Conservation (phyloP, 2,797 vertebrate genomes). For the Tinamus major region DNA sequence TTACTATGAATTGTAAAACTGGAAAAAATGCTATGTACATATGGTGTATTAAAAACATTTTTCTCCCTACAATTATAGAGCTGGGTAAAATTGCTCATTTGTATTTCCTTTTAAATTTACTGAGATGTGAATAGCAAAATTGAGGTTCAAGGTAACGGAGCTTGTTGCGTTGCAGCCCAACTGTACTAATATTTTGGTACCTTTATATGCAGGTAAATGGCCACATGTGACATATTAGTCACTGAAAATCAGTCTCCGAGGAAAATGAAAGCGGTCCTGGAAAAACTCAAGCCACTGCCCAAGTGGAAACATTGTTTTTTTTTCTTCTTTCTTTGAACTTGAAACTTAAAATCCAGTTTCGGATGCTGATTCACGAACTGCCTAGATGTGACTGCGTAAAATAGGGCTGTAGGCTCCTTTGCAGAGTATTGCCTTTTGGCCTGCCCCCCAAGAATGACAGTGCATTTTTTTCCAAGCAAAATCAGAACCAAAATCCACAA, state of each 20-base stretch:
- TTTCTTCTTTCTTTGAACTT: not conserved
- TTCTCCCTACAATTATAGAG: not conserved
- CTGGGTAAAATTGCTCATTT: not conserved
- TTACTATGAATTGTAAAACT: not conserved
- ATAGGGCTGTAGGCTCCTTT: not conserved
- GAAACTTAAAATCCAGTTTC: not conserved
- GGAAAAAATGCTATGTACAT: not conserved
- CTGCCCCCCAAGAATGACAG: not conserved
- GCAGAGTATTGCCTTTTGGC: not conserved
- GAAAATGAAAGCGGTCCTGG: not conserved
- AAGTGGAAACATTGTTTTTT: not conserved
- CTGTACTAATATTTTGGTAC: not conserved
- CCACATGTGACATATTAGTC: not conserved
- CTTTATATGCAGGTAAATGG: not conserved
- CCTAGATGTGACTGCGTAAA: not conserved
- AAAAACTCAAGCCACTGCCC: not conserved
- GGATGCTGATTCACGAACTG: not conserved
- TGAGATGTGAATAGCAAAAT: not conserved
- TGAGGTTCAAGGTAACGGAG: not conserved
- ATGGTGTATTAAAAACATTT: not conserved
- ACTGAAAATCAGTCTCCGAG: not conserved
- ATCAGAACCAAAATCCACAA: not conserved
- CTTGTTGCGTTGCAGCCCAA: not conserved
- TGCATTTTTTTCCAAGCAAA: conserved; percentile 2
- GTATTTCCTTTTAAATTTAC: not conserved